A percentile compares a stretch with the other conserved stretches of the same genome.
phyloP scores from a whole-genome alignment of 2,888 invertebrate genomes.

The Panzeria rudis region DNA sequence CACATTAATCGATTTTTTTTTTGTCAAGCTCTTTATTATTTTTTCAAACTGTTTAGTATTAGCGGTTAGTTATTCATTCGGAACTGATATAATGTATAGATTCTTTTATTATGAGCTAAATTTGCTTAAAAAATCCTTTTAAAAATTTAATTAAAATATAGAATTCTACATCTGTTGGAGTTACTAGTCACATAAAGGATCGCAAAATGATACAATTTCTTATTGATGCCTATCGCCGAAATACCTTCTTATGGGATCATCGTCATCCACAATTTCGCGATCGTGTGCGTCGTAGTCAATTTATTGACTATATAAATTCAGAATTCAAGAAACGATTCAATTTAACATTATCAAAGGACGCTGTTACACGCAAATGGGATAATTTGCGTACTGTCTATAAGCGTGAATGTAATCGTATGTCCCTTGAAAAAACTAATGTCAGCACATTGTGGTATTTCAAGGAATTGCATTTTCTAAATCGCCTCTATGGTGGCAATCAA shows the following conservation, averaged over 20 bases:
- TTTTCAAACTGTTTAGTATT: too few species aligned
- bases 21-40: too few species aligned
- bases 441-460: slow-evolving; percentile 81
- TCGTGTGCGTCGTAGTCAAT: slow-evolving; percentile 79
- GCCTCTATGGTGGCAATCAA: slow-evolving; percentile 79
- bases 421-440: slow-evolving; percentile 80
- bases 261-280: slow-evolving; percentile 80
- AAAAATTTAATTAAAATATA: slow-evolving; percentile 36
- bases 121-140: not conserved
- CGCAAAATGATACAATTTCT: slow-evolving; percentile 81
- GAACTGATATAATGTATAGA: too few species aligned
- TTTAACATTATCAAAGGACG: slow-evolving; percentile 79
- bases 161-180: slow-evolving; percentile 68
- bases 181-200: slow-evolving; percentile 81
- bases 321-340: slow-evolving; percentile 81
- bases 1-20: too few species aligned
- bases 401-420: slow-evolving; percentile 81
- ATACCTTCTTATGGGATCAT: slow-evolving; percentile 81
- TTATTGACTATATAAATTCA: slow-evolving; percentile 79
- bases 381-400: slow-evolving; percentile 81
- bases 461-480: slow-evolving; percentile 80
- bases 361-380: slow-evolving; percentile 81
- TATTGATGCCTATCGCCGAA: slow-evolving; percentile 80
- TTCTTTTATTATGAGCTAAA: not conserved
- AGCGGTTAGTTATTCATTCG: too few species aligned